Base-by-base conservation (phyloP, 1,140 invertebrate species). In the Aphelinus certus region DNA sequence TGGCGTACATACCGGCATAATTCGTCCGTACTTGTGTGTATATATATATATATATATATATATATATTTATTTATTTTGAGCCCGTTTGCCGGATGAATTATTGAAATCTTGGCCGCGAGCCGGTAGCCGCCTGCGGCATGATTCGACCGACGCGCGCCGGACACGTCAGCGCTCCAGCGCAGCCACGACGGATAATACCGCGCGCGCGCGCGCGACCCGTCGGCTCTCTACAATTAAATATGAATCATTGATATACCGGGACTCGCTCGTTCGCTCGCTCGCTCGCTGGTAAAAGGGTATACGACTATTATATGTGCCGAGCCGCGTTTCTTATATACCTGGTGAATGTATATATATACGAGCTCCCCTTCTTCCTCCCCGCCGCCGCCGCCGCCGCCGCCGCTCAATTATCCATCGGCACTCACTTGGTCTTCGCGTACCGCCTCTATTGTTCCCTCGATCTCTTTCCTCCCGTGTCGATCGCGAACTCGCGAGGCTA, bases 201-300 rank as follows among this genome's bases (percentile, higher is more conserved):
- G 26, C 26, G 26, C 26, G 26, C 26, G 26, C 26, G 26, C 26
- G 26, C 75, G 63, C 69, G 62, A 62, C 57, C 26, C 26, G 61
- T 76, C 49, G 75, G 49, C 74, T 76, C 68, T 76, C 69, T 61
- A 67, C 75, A 76, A 76, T 76, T 76, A 76, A 76, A 76, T 76
- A 76, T 76, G 75, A 76, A 76, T 76, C 75, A 76, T 76, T 76
- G 75, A 76, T 76, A 76, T 60, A 68, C 64, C 51, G 64, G 26
- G 26, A 26, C 26, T 26, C 26, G 26, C 26, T 26, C 26, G 26
- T 26, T 26, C 26, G 26, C 26, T 26, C 26, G 26, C 26, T 68
- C 64, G 71, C 66, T 46, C 7, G 49, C 56, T 66, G 70, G 53
- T 48, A 72, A 64, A 26, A 66, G 70, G 75, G 57, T 72, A 73